These are phyloP conservation scores for Cyanoramphus novaezelandiae DNA, from an alignment of 2,113 vertebrate species.

Conservation along the genomic window DNA sequence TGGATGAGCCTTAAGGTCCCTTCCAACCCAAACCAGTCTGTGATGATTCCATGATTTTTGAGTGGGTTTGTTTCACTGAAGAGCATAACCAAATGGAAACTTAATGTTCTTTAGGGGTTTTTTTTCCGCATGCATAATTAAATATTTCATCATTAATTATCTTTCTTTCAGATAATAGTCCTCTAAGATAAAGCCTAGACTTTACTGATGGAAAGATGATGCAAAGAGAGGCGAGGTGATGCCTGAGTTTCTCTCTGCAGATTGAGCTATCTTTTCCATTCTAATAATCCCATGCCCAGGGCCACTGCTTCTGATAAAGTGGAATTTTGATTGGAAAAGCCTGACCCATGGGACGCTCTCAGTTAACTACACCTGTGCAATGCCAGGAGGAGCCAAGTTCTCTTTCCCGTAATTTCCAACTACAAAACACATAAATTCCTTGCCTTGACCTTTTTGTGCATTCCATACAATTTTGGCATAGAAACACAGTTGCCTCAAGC, in stretches of 20 bases:
- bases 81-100: not conserved
- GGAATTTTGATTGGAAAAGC: constrained; percentile 1
- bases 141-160: not conserved
- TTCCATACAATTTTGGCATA: constrained; percentile 41
- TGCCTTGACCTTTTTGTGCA: constrained; percentile 39
- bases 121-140: not conserved
- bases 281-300: not conserved
- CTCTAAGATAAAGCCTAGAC: not conserved
- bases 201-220: not conserved
- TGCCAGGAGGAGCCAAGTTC: constrained; percentile 23
- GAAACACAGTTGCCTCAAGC: constrained; percentile 12
- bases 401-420: constrained; percentile 64
- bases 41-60: not conserved
- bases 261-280: not conserved
- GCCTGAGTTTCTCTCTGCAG: not conserved
- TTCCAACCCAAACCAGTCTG: not conserved
- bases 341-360: not conserved
- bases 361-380: constrained; percentile 50
- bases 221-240: not conserved
- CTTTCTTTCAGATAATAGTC: not conserved
- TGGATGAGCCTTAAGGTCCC: not conserved
- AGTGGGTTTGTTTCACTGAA: not conserved
- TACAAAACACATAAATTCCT: constrained; percentile 57
- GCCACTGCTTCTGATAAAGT: not conserved
- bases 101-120: not conserved